phyloP scores from a whole-genome alignment of 2,113 vertebrate genomes.

The Australoheros scitulus region DNA sequence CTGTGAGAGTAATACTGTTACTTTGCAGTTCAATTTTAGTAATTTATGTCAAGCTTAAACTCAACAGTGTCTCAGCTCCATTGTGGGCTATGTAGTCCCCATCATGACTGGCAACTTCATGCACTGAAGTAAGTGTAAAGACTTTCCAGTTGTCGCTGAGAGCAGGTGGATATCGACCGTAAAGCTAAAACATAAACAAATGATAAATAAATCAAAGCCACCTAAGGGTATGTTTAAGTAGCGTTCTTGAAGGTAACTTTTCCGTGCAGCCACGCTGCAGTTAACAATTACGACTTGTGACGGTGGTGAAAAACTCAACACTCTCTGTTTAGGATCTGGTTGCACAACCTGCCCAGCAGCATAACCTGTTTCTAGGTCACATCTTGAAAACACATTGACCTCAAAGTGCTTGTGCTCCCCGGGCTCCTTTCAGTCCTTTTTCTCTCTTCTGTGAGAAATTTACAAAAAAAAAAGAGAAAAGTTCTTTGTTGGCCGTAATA shows the following conservation, averaged over 20 bases:
- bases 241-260: neutral
- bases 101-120: too few species aligned
- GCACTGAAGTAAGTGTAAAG: neutral
- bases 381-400: constrained; percentile 69
- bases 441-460: neutral
- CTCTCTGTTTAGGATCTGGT: constrained; percentile 26
- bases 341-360: constrained; percentile 43
- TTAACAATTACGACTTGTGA: neutral
- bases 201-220: neutral
- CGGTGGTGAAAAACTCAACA: constrained; percentile 2
- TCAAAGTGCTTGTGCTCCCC: constrained; percentile 22
- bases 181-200: neutral
- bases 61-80: neutral
- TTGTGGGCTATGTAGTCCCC: too few species aligned
- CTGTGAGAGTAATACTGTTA: neutral
- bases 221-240: neutral
- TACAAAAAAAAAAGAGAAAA: neutral
- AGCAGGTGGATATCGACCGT: neutral
- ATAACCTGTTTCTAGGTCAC: constrained; percentile 64
- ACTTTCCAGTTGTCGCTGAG: neutral
- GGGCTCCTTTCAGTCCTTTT: neutral
- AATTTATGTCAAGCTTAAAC: neutral
- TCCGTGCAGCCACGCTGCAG: constrained; percentile 4
- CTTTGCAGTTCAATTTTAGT: neutral
- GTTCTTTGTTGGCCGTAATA: constrained; percentile 9